Conservation (phyloP, 2,797 vertebrate genomes). For the Lepidocolaptes lacrymiger region DNA sequence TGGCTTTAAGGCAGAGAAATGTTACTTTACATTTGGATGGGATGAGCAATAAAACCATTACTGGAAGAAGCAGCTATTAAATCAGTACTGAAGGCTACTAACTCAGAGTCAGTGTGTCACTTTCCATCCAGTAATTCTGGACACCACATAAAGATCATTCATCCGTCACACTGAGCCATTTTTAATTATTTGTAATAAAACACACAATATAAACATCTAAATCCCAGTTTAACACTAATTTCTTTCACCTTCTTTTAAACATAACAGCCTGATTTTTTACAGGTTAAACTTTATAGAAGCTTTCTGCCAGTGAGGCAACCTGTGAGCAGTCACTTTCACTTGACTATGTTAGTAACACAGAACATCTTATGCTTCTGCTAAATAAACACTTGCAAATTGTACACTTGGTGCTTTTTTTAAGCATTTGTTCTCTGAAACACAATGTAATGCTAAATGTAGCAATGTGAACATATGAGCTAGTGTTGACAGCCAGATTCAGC, state of each 20-base stretch:
- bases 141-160: background rate
- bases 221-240: background rate
- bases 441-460: background rate
- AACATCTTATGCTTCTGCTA: background rate
- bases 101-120: background rate
- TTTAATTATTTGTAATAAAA: background rate
- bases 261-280: background rate
- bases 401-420: background rate
- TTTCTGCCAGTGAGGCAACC: background rate
- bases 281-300: background rate
- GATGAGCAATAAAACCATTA: background rate
- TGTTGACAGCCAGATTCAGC: conserved; percentile 17
- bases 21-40: background rate
- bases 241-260: background rate
- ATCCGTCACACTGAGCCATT: background rate
- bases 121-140: background rate
- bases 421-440: background rate
- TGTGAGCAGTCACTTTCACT: background rate
- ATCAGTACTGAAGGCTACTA: background rate
- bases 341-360: background rate
- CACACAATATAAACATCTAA: background rate
- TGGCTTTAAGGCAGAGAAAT: background rate
- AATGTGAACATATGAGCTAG: conserved; percentile 16
- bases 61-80: background rate
- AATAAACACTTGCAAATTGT: conserved; percentile 3